Conservation (phyloP, 2,113 vertebrate genomes). For the Sigmodon hispidus region DNA sequence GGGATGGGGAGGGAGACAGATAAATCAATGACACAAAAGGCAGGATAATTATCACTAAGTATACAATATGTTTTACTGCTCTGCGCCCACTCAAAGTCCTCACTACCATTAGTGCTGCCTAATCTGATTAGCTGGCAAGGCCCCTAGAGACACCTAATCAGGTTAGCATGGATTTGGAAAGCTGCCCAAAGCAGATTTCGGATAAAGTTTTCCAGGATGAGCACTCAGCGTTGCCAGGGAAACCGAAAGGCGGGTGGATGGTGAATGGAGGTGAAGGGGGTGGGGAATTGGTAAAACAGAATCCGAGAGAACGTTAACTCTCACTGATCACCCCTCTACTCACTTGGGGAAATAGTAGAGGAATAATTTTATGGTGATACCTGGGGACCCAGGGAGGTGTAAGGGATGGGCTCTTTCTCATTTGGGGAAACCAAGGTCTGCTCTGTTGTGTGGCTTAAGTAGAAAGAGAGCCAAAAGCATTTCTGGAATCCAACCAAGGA, state of each 20-base stretch:
- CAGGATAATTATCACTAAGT: slow-evolving; percentile 93
- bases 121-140: slow-evolving; percentile 97
- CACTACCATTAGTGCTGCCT: slow-evolving; percentile 95
- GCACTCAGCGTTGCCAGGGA: slow-evolving; percentile 89
- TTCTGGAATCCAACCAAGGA: slow-evolving; percentile 54
- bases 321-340: slow-evolving; percentile 24
- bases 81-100: slow-evolving; percentile 91
- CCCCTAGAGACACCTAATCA: slow-evolving; percentile 96
- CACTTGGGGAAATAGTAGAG: neutral
- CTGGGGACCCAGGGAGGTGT: neutral
- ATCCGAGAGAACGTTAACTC: slow-evolving; percentile 43
- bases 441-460: slow-evolving; percentile 25
- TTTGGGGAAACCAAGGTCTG: slow-evolving; percentile 50
- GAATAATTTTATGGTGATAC: neutral
- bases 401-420: slow-evolving; percentile 21
- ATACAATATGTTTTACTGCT: slow-evolving; percentile 91
- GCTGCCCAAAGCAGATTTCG: slow-evolving; percentile 90
- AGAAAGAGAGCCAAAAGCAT: slow-evolving; percentile 7
- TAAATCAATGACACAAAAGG: slow-evolving; percentile 91
- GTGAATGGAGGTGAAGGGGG: slow-evolving; percentile 76
- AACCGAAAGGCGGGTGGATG: slow-evolving; percentile 80
- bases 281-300: slow-evolving; percentile 59
- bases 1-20: slow-evolving; percentile 83
- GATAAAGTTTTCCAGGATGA: slow-evolving; percentile 91
- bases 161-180: slow-evolving; percentile 99